Percentiles rank a stretch among this genome's conserved stretches.
Evolutionary conservation across 2,888 invertebrate genomes (phyloP).

Genomic region (Meloe dianella): DNA sequence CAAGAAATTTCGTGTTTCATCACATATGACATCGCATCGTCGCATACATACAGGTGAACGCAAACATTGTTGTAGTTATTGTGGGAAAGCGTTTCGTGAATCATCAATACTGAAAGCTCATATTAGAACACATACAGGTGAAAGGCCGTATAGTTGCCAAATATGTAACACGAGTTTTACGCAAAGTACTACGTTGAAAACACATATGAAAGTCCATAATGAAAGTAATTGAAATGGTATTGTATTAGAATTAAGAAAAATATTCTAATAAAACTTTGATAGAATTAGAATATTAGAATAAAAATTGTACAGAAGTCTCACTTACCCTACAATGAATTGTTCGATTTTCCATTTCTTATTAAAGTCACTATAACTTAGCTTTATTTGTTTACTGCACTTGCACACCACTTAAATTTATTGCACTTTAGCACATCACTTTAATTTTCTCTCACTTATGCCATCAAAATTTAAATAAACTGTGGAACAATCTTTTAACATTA

Average conservation of each 20-base stretch:
- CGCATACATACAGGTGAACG: conserved; percentile 47
- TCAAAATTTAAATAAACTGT: too few species aligned
- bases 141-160: conserved; percentile 44
- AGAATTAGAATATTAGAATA: not conserved
- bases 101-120: conserved; percentile 46
- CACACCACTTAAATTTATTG: too few species aligned
- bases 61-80: conserved; percentile 41
- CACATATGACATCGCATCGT: conserved; percentile 50
- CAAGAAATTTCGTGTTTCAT: conserved; percentile 49
- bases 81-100: conserved; percentile 45
- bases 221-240: not conserved
- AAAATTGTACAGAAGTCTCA: too few species aligned
- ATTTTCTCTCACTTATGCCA: too few species aligned
- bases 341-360: too few species aligned
- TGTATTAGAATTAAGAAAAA: not conserved
- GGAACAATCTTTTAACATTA: too few species aligned
- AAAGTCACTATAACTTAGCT: too few species aligned
- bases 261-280: too few species aligned
- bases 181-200: conserved; percentile 45
- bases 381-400: too few species aligned
- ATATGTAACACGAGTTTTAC: conserved; percentile 46
- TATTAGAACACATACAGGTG: conserved; percentile 48
- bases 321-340: too few species aligned
- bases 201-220: conserved; percentile 44
- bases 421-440: too few species aligned